Percentiles rank a stretch among this genome's conserved stretches.
These are phyloP conservation scores for Macaria notata DNA, from an alignment of 2,888 invertebrate genomes.

Conservation along the genomic window DNA sequence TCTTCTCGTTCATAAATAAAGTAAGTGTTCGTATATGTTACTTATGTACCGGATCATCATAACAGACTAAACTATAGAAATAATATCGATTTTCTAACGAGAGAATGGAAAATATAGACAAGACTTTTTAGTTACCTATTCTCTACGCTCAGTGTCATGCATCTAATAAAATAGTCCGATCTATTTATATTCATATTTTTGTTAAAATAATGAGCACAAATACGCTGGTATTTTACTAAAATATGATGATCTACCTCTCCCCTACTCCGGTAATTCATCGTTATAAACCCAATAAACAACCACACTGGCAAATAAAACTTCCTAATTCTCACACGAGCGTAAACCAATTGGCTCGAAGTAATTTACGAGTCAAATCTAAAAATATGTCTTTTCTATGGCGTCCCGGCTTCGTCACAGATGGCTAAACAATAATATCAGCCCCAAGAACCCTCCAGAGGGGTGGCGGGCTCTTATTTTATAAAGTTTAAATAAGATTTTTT, in stretches of 20 bases:
- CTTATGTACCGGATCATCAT: no score
- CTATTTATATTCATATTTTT: no score
- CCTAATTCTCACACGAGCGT: slow-evolving; percentile 77
- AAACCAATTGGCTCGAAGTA: slow-evolving; percentile 78
- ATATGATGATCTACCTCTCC: slow-evolving; percentile 7
- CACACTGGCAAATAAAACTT: slow-evolving; percentile 69
- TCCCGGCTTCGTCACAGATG: slow-evolving; percentile 75
- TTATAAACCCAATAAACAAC: slow-evolving; percentile 65
- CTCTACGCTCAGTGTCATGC: no score
- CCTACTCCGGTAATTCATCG: slow-evolving; percentile 28
- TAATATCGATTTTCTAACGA: no score
- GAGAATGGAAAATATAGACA: no score
- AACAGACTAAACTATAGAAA: no score
- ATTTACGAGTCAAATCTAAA: slow-evolving; percentile 81
- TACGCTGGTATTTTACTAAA: neutral
- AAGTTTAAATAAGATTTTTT: slow-evolving; percentile 82
- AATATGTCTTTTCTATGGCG: slow-evolving; percentile 79
- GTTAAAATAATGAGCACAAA: slow-evolving; percentile 6
- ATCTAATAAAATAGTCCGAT: no score
- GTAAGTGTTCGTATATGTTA: no score
- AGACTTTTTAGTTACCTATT: no score
- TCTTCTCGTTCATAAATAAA: no score
- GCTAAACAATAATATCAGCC: slow-evolving; percentile 76
- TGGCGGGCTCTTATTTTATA: slow-evolving; percentile 71
- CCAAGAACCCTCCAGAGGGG: slow-evolving; percentile 65